Evolutionary conservation across 53 echinoderm and acorn worm genomes (phyloP), one percentile per base, ranked within the genome.

Genomic region (Patiria pectinifera): DNA sequence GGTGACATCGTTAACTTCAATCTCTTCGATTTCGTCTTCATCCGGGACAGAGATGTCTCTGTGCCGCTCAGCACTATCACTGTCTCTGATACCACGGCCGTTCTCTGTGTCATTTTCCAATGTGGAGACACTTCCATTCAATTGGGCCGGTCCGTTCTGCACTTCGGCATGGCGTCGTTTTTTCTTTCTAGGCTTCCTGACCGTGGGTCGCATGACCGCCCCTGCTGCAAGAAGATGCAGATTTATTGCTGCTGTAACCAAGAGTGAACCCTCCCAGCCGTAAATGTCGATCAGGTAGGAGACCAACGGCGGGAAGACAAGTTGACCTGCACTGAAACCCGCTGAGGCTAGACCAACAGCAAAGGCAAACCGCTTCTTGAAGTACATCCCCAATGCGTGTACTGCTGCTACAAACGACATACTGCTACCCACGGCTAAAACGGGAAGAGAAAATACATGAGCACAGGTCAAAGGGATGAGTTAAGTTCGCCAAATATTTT

Each of bases 301-400:
- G 69, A 80, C 43, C 69, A 90, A 25, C 14, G 90, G 81, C 14
- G 90, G 80, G 90, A 76, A 90, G 9, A 80, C 90, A 78, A 90
- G 62, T 45, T 90, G 90, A 21, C 63, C 90, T 6, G 48, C n/a
- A 47, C 81, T 90, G 43, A 90, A 46, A 14, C 90, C 90, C 3
- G 90, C 80, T 15, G 66, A 80, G 1, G 90, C 18, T 62, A 90
- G 0, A 7, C 90, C 80, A 4, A 90, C 80, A 22, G 90, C 80
- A 11, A 90, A 21, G 47, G 90, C 23, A 25, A 14, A 90, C 66
- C 61, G 62, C 48, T 62, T 90, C 44, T 62, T 80, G 69, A 90
- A 90, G 90, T 90, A 90, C 62, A 79, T 45, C 2, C 90, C 90
- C 90, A 62, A 23, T 13, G 59, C 48, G 21, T 80, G 80, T 11